Conservation (phyloP, 1,140 invertebrate genomes). For the Maconellicoccus hirsutus region DNA sequence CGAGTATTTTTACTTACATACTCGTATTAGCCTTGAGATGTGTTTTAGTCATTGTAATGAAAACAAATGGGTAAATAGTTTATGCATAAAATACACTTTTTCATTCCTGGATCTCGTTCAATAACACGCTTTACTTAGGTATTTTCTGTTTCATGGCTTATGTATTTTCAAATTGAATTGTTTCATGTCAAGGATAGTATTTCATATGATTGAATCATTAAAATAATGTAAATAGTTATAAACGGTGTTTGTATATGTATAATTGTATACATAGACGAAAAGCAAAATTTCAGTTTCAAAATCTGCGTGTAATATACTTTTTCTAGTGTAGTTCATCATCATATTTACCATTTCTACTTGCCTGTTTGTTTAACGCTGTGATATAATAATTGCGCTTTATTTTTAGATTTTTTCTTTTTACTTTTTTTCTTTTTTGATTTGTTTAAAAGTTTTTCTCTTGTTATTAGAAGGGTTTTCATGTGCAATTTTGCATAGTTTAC, state of each 20-base stretch:
- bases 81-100: neutral
- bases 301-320: neutral
- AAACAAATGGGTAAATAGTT: neutral
- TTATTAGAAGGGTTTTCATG: neutral
- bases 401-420: neutral
- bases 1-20: neutral
- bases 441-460: neutral
- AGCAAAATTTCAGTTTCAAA: too few relatives aligned
- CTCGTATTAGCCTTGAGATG: neutral
- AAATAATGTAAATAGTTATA: too few relatives aligned
- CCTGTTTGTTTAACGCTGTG: slow-evolving; percentile 18
- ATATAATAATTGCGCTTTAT: slow-evolving; percentile 16
- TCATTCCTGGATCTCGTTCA: neutral
- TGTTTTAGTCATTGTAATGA: neutral
- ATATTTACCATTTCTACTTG: neutral
- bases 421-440: neutral
- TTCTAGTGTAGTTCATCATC: neutral
- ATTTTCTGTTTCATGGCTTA: neutral
- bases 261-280: too few relatives aligned
- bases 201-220: neutral
- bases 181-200: neutral
- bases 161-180: neutral
- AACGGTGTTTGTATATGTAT: too few relatives aligned
- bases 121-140: neutral
- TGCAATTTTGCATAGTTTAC: neutral